A percentile compares a stretch with the other conserved stretches of the same genome.
Conservation (phyloP, 2,888 invertebrate genomes). For the Caenorhabditis panamensis region DNA sequence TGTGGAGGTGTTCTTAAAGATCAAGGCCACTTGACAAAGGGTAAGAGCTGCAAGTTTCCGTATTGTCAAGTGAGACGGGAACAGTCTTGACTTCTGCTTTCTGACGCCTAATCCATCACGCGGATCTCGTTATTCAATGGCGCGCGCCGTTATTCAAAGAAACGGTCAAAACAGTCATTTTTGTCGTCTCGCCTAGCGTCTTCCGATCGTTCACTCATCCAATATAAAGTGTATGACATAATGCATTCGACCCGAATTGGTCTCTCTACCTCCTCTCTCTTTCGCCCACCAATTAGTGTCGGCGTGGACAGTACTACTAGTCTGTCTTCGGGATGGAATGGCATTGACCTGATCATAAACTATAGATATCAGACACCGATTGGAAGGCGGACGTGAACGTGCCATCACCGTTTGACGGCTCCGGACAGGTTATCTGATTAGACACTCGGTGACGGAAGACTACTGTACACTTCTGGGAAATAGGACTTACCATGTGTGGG, state of each 20-base stretch:
- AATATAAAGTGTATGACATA: constrained; percentile 55
- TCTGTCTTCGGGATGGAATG: constrained; percentile 41
- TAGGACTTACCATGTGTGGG: constrained; percentile 91
- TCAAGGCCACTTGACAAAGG: no score
- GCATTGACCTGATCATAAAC: constrained; percentile 63
- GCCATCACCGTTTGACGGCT: constrained; percentile 15
- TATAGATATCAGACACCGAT: constrained; percentile 39
- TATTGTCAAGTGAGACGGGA: background rate
- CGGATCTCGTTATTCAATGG: background rate
- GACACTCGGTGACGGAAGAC: background rate
- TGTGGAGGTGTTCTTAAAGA: no score
- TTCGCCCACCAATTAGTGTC: constrained; percentile 48
- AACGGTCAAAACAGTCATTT: constrained; percentile 7
- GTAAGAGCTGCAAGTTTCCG: no score
- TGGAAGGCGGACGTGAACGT: constrained; percentile 9
- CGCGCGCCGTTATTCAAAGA: constrained; percentile 4
- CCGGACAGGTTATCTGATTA: constrained; percentile 33
- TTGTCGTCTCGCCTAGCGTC: constrained; percentile 1
- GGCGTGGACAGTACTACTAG: constrained; percentile 18
- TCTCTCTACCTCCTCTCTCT: constrained; percentile 18
- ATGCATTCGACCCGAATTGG: constrained; percentile 57
- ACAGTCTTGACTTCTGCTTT: background rate
- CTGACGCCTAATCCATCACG: constrained; percentile 3
- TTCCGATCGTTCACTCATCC: constrained; percentile 32
- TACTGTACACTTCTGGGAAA: no score